Percentiles rank a stretch among this genome's conserved stretches.
Conservation (phyloP, 2,888 invertebrate genomes). For the Eucera pruinosa region DNA sequence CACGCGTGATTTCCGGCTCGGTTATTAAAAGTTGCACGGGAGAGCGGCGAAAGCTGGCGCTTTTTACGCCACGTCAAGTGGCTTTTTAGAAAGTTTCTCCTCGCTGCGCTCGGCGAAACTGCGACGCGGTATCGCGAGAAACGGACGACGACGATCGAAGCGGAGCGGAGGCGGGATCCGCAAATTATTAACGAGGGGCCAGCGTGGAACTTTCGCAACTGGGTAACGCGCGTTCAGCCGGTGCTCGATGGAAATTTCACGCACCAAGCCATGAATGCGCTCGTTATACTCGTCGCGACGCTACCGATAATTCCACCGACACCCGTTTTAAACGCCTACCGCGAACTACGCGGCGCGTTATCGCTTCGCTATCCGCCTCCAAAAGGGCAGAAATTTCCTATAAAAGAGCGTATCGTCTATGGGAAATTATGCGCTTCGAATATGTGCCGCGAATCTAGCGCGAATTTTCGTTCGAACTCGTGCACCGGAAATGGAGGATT, state of each 20-base stretch:
- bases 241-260: conserved; percentile 50
- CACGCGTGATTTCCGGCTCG: conserved; percentile 44
- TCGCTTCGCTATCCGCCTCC: too few species aligned
- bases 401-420: not conserved
- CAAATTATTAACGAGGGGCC: conserved; percentile 56
- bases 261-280: conserved; percentile 43
- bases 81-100: conserved; percentile 48
- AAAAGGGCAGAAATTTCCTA: not conserved
- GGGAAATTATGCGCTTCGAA: not conserved
- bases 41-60: not conserved
- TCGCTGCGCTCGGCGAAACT: conserved; percentile 34
- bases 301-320: not conserved
- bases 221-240: conserved; percentile 40
- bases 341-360: not conserved
- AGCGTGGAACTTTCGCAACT: conserved; percentile 48
- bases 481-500: too few species aligned
- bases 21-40: conserved; percentile 50
- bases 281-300: conserved; percentile 50
- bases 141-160: conserved; percentile 41
- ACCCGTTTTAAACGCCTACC: not conserved
- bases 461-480: not conserved
- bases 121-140: conserved; percentile 21
- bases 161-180: conserved; percentile 10
- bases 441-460: not conserved
- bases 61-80: conserved; percentile 29